Evolutionary conservation across 35 echinoderm and acorn worm species (phyloP).

Genomic region (Ptychodera flava): DNA sequence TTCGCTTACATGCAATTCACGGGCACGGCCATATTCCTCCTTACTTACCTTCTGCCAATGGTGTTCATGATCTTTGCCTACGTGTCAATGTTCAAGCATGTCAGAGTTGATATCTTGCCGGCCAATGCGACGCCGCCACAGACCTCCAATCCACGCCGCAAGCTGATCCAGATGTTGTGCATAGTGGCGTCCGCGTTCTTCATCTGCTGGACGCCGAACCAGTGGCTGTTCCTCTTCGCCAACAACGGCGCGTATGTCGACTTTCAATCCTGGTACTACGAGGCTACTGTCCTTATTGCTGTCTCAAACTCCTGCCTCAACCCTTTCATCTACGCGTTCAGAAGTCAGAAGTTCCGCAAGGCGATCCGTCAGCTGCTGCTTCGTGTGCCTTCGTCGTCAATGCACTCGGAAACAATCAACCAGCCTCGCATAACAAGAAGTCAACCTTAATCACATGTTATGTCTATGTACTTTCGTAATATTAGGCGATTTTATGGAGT

Average conservation of each 20-base stretch:
- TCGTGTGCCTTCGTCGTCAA: too few relatives aligned
- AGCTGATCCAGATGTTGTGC: slow-evolving; percentile 74
- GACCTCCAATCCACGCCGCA: slow-evolving; percentile 53
- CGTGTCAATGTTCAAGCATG: slow-evolving; percentile 51
- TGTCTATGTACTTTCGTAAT: too few relatives aligned
- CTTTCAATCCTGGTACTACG: slow-evolving; percentile 6
- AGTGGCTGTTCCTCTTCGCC: slow-evolving; percentile 6
- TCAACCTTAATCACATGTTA: too few relatives aligned
- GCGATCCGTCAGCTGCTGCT: background rate
- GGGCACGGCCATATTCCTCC: slow-evolving; percentile 66
- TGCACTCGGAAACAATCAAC: too few relatives aligned
- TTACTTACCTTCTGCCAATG: slow-evolving; percentile 80
- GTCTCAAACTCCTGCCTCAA: slow-evolving; percentile 24
- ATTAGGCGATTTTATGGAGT: too few relatives aligned
- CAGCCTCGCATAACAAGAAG: too few relatives aligned
- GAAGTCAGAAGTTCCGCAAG: slow-evolving; percentile 6
- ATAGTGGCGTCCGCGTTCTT: slow-evolving; percentile 47
- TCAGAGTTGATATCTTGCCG: slow-evolving; percentile 32
- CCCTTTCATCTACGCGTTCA: slow-evolving; percentile 23
- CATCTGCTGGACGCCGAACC: slow-evolving; percentile 38
- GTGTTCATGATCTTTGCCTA: slow-evolving; percentile 85
- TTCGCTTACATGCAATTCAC: slow-evolving; percentile 24
- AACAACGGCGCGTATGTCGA: slow-evolving; percentile 12
- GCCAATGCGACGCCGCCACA: slow-evolving; percentile 14
- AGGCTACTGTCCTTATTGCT: slow-evolving; percentile 8